Percentiles rank a stretch among this genome's conserved stretches.
Conservation (phyloP, 2,888 invertebrate species). For the Calephelis perditalis region DNA sequence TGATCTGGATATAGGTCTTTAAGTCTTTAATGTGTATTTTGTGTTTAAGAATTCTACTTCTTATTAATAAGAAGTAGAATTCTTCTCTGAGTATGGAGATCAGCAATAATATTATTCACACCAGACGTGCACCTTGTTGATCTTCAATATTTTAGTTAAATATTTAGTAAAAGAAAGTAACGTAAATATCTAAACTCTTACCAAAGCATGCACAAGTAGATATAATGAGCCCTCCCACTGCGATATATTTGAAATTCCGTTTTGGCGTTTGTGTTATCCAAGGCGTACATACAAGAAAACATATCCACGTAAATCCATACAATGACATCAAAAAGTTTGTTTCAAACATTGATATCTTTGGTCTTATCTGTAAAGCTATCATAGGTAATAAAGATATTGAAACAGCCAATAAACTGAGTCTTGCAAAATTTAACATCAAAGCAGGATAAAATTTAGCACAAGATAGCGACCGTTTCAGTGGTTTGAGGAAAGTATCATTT, state of each 20-base stretch:
- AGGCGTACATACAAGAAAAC: constrained; percentile 62
- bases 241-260: constrained; percentile 63
- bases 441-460: constrained; percentile 71
- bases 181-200: constrained; percentile 36
- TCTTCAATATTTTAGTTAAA: no score
- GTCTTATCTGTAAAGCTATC: constrained; percentile 55
- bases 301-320: constrained; percentile 69
- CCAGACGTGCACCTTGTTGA: no score
- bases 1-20: neutral
- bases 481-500: constrained; percentile 66
- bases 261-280: constrained; percentile 66
- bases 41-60: no score
- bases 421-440: constrained; percentile 54
- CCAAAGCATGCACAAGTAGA: constrained; percentile 58
- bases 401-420: constrained; percentile 54
- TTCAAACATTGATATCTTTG: constrained; percentile 56
- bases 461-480: constrained; percentile 61
- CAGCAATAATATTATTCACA: no score
- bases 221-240: constrained; percentile 49
- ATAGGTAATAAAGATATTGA: constrained; percentile 53
- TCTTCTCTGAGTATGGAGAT: no score
- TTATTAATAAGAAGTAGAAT: no score
- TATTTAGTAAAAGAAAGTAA: neutral
- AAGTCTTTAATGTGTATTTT: no score
- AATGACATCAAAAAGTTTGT: constrained; percentile 63